These are phyloP conservation scores for Actinostola sp. DNA, from an alignment of 92 coral and sea anemone species.

Conservation along the genomic window DNA sequence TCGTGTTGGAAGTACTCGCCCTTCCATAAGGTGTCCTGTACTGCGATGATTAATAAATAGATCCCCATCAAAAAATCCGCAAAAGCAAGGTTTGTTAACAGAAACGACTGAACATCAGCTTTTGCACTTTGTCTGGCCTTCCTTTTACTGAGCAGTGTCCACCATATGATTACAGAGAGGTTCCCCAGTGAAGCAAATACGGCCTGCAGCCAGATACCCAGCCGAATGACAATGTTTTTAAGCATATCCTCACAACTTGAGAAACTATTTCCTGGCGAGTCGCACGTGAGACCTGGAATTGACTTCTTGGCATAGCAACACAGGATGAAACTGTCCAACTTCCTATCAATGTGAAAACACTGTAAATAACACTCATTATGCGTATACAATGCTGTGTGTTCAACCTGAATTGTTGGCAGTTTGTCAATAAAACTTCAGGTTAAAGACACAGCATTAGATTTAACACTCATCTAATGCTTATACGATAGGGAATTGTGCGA, in stretches of 20 bases:
- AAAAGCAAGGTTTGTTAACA: constrained; percentile 60
- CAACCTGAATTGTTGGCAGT: no score
- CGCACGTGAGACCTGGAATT: constrained; percentile 31
- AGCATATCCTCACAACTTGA: constrained; percentile 70
- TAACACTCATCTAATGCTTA: no score
- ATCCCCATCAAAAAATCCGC: constrained; percentile 71
- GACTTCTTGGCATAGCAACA: constrained; percentile 45
- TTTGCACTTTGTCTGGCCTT: constrained; percentile 15
- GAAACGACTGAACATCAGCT: constrained; percentile 51
- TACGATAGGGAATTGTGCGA: no score
- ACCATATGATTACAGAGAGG: constrained; percentile 42
- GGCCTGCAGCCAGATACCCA: constrained; percentile 71
- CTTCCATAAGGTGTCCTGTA: constrained; percentile 50
- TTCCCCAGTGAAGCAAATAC: constrained; percentile 62
- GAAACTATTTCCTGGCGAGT: constrained; percentile 24
- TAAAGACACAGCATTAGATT: no score
- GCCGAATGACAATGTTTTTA: constrained; percentile 45
- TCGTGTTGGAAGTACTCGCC: constrained; percentile 74
- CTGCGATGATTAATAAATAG: constrained; percentile 59
- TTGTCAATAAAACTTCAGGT: no score
- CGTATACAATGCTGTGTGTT: no score
- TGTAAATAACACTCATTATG: no score
- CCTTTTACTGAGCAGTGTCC: constrained; percentile 5
- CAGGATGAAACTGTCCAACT: constrained; percentile 37
- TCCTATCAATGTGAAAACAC: constrained; percentile 10